phyloP scores from a whole-genome alignment of 2,797 vertebrate genomes.

The Urosaurus nigricauda region DNA sequence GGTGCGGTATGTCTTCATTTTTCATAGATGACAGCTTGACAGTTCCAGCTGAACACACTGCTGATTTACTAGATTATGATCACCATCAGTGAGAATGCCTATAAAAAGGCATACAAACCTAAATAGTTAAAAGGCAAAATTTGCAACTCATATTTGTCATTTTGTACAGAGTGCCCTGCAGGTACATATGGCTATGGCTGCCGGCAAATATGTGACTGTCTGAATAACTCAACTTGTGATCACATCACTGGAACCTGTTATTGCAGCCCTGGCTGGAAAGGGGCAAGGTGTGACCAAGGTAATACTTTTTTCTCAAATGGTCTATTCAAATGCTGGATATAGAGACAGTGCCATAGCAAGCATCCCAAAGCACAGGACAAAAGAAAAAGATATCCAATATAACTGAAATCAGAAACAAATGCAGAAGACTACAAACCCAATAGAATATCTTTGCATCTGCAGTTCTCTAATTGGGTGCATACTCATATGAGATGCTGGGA shows the following conservation, averaged over 20 bases:
- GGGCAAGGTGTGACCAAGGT: slow-evolving; percentile 95
- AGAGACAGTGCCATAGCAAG: background rate
- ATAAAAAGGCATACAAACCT: background rate
- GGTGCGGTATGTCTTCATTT: background rate
- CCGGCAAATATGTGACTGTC: slow-evolving; percentile 94
- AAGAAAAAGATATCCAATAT: background rate
- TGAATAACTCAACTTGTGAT: slow-evolving; percentile 97
- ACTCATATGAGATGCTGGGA: background rate
- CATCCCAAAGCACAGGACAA: background rate
- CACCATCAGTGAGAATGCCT: background rate
- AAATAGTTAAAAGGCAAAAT: background rate
- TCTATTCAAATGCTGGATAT: background rate
- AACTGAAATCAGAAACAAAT: background rate
- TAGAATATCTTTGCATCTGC: background rate
- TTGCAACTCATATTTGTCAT: background rate
- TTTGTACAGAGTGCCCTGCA: slow-evolving; percentile 86
- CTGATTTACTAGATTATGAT: background rate
- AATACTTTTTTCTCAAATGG: slow-evolving; percentile 29
- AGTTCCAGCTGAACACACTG: background rate
- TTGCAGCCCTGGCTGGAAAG: slow-evolving; percentile 96
- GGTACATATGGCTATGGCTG: slow-evolving; percentile 95
- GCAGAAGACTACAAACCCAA: background rate
- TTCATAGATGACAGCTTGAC: background rate
- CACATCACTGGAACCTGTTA: slow-evolving; percentile 97
- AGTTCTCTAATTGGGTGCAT: background rate